Percentiles rank a stretch among this genome's conserved stretches.
These are phyloP conservation scores for Chloroceryle aenea DNA, from an alignment of 2,113 vertebrate genomes.

Conservation along the genomic window DNA sequence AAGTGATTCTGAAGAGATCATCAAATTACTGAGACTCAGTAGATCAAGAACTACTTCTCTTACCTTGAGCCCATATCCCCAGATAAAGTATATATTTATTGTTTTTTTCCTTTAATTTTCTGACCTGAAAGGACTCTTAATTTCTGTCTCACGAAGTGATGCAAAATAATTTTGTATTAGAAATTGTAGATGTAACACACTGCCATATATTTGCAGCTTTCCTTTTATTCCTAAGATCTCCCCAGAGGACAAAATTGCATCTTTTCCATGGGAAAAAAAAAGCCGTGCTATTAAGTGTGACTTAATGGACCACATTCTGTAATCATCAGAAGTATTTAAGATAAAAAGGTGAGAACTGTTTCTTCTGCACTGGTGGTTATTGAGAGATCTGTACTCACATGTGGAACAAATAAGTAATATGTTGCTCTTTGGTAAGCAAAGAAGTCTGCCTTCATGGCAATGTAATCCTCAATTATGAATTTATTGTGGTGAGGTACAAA, in stretches of 20 bases:
- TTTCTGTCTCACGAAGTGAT: slow-evolving; percentile 70
- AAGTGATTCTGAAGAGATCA: slow-evolving; percentile 64
- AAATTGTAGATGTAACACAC: slow-evolving; percentile 70
- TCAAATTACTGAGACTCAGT: slow-evolving; percentile 68
- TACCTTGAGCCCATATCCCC: slow-evolving; percentile 65
- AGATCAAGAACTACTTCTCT: slow-evolving; percentile 75
- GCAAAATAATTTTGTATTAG: slow-evolving; percentile 64
- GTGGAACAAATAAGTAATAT: not conserved
- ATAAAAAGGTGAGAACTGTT: not conserved
- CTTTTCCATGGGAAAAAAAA: slow-evolving; percentile 20
- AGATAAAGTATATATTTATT: slow-evolving; percentile 81
- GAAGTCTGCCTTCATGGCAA: not conserved
- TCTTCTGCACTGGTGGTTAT: not conserved
- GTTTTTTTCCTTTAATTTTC: slow-evolving; percentile 48
- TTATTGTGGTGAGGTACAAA: not conserved
- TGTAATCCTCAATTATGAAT: not conserved
- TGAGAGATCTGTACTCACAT: not conserved
- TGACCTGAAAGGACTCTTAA: slow-evolving; percentile 76
- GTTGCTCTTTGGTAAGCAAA: not conserved
- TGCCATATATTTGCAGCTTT: slow-evolving; percentile 40
- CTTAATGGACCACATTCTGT: not conserved
- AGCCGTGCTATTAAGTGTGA: not conserved
- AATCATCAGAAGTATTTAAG: not conserved
- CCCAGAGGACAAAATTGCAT: slow-evolving; percentile 1
- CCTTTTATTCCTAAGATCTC: slow-evolving; percentile 43